Evolutionary conservation across 1,140 invertebrate species (phyloP), one percentile per base, ranked within the genome.

Genomic region (Calycopis cecrops): DNA sequence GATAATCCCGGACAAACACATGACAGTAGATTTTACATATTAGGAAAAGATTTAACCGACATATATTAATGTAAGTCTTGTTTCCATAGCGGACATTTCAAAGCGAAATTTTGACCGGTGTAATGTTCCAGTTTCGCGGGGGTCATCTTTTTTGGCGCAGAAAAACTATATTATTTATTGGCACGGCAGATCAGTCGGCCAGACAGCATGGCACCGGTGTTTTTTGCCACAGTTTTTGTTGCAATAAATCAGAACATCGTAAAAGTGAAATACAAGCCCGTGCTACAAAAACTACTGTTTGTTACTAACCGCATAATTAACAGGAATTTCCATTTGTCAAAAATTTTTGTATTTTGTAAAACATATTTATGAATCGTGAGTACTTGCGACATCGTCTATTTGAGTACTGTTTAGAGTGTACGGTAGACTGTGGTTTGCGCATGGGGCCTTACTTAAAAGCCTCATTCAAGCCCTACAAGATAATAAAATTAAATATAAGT

Each of bases 131-230:
- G 16, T 48, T 28, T 44, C 54, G 55, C 55, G 21, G 38, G 48
- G 42, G 49, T 47, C 42, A 38, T 44, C 50, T 56, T 57, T 57
- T 48, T 52, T 34, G 47, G 16, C 9, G 33, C 9, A 57, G 35
- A 55, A 58, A 61, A 59, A 60, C 21, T 40, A 44, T 67, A 59
- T 66, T 44, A 18, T 70, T 71, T 72, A 76, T 76, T 73, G 68
- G 69, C 59, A 68, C 68, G 66, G 57, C 65, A 62, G 65, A 62
- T 62, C 59, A 61, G 59, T 53, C 52, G 44, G 59, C 52, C 68
- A 86, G 82, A 84, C 82, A 74, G 73, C 71, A 66, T 78, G 82
- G 80, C 80, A 79, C 76, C 79, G 62, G n/a, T 17, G 58, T 77
- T 79, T 84, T 53, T 28, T 79, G 76, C 52, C 55, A 50, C 48